These are phyloP conservation scores for Frankliniella fusca DNA, from an alignment of 2,888 invertebrate species.

Conservation along the genomic window DNA sequence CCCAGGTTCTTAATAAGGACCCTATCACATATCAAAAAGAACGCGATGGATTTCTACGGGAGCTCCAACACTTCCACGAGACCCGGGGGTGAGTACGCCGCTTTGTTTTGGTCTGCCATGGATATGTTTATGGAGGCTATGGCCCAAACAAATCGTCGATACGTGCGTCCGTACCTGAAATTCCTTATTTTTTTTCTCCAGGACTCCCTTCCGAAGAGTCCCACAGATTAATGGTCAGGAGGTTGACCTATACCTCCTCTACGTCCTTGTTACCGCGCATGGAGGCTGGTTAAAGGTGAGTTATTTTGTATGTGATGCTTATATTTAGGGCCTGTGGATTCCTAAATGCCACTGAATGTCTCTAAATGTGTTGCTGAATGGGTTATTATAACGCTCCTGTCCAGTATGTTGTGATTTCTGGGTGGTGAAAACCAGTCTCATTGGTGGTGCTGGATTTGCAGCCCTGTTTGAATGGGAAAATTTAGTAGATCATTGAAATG, in stretches of 20 bases:
- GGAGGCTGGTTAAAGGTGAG: constrained; percentile 94
- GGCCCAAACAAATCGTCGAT: background rate
- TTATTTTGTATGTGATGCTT: constrained; percentile 35
- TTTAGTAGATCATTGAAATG: no score
- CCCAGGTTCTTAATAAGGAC: constrained; percentile 52
- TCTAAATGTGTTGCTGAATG: no score
- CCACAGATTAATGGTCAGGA: constrained; percentile 83
- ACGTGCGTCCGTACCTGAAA: background rate
- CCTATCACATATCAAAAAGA: constrained; percentile 72
- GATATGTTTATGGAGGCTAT: background rate
- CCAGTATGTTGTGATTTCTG: no score
- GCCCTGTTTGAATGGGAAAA: no score
- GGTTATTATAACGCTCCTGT: no score
- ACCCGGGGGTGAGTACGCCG: constrained; percentile 75
- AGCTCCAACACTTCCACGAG: constrained; percentile 86
- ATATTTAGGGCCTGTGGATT: background rate
- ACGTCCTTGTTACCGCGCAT: constrained; percentile 82
- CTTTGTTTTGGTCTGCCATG: constrained; percentile 14
- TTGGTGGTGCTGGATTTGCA: no score
- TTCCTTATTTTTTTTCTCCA: constrained; percentile 46
- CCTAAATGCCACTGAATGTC: background rate
- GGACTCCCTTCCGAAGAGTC: constrained; percentile 63
- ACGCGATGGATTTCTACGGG: constrained; percentile 74
- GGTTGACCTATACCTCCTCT: constrained; percentile 87
- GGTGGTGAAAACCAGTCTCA: no score